These are phyloP conservation scores for Phaonia tiefii DNA, from an alignment of 2,888 invertebrate species.

Conservation along the genomic window DNA sequence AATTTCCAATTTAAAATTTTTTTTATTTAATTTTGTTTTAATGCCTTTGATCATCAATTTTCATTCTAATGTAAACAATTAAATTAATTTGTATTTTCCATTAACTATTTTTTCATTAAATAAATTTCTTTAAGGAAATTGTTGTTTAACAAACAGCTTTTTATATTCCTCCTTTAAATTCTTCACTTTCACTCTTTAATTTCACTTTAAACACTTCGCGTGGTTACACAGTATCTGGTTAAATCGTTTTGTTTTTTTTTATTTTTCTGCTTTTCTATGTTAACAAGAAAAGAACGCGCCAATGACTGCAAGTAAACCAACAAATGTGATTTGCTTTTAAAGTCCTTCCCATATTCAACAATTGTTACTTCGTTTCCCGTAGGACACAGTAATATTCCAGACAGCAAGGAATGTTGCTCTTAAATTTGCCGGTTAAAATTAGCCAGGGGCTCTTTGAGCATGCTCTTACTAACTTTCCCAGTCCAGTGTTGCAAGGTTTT, in stretches of 20 bases:
- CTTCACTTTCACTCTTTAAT: constrained; percentile 69
- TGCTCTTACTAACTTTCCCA: neutral
- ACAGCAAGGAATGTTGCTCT: neutral
- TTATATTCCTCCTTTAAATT: neutral
- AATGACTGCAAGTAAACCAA: constrained; percentile 48
- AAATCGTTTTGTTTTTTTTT: constrained; percentile 5
- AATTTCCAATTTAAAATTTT: too few relatives aligned
- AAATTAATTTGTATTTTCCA: too few relatives aligned
- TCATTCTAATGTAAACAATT: too few relatives aligned
- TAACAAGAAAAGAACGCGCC: constrained; percentile 45
- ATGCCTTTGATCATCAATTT: too few relatives aligned
- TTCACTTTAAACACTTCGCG: constrained; percentile 38
- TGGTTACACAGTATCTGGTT: neutral
- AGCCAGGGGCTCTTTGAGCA: neutral
- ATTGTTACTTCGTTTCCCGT: constrained; percentile 1
- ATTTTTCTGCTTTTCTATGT: constrained; percentile 1
- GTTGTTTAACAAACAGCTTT: too few relatives aligned
- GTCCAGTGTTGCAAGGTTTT: too few relatives aligned
- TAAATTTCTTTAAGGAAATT: too few relatives aligned
- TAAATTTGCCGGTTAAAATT: neutral
- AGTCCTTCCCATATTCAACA: constrained; percentile 37
- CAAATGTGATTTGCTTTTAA: constrained; percentile 53
- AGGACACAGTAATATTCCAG: neutral
- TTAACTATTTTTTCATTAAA: too few relatives aligned
- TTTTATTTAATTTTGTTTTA: too few relatives aligned